Base-by-base conservation (phyloP, 2,113 vertebrate species). In the Boulengeromyrus knoepffleri region DNA sequence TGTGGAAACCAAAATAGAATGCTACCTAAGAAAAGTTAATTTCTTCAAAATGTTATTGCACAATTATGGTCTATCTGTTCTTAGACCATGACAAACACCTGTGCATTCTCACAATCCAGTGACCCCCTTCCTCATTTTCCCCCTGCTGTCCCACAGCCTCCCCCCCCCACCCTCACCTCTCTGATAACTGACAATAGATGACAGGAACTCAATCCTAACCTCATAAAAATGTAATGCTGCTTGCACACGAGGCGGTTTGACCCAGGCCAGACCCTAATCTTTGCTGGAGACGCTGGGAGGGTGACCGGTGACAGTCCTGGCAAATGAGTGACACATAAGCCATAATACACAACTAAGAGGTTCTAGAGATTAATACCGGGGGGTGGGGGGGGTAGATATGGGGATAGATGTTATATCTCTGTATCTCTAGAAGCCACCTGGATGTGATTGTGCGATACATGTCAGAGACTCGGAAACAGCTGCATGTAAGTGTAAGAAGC, bases 201-300 rank as follows among this genome's bases (percentile, higher is more conserved):
- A 66, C 62, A 88, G 62, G 39, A 70, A 89, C 87, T 89, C 85
- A 85, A 90, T 85, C 74, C 66, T 21, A 88, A 80, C 56, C 83
- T 74, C 80, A 83, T 83, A 90, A 90, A 66, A 66, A 88, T 50
- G 42, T 58, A 83, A 62, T 50, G 90, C 70, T 80, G 6, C 62
- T 42, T 36, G 21, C 39, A 42, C 42, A 31, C 3, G 31, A 39
- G 52, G 17, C 21, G 52, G 15, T 56, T 56, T 27, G 39, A 24
- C 52, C 42, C n/a, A 17, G 52, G 17, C 74, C 27, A 46, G 36
- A 39, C 47, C 56, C 53, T 89, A 36, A 36, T 89, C 89, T 87
- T 5, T 52, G 12, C 27, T 24, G 19, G 47, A n/a, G n/a, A 83
- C 47, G 15, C 53, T 66, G 24, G 56, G 56, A 62, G 21, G 21